Base-by-base conservation (phyloP, 2,113 vertebrate genomes). In the Amphiprion ocellaris region DNA sequence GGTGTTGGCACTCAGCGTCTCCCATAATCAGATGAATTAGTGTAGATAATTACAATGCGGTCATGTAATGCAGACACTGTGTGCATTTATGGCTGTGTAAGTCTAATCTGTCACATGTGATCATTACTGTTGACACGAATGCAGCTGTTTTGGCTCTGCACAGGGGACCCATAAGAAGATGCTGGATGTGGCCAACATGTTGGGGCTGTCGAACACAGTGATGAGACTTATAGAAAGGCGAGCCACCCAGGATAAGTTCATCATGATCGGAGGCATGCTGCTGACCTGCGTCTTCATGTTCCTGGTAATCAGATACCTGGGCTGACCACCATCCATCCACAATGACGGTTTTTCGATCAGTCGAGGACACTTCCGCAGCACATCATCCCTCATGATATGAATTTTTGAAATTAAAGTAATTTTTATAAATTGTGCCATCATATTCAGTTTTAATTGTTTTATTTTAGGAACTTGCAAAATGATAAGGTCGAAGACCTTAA, bases 131-230 rank as follows among this genome's bases (percentile, higher is more conserved):
- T 79, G 10, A 56, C 60, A 47, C 41, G 14, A 64, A 15, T 33
- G 10, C 47, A 69, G 10, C 10, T 24, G 46, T 69, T 53, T 83
- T 5, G 72, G 21, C 46, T 70, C 75, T 44, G 60, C 10, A 50
- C 88, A 99, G 97, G 97, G 96, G 10, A 97, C 97, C 55, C 98
- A 99, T 56, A 99, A 98, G 92, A 99, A 99, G 95, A 97, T 99
- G 90, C 94, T 99, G 86, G 98, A 99, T 28, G 96, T 99, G 53
- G 98, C 97, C 67, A 99, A 98, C 92, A 98, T 97, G 96, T 74
- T 99, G 80, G 98, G 98, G 23, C 93, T 99, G 83, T 99, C 98
- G 24, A 99, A 99, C 88, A 99, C 98, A 0, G 98, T 99, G 63
- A 99, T 99, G 97, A 94, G 97, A 66, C 95, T 99, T 74, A 98